A percentile compares a stretch with the other conserved stretches of the same genome.
These are phyloP conservation scores for Fukomys damarensis DNA, from an alignment of 2,113 vertebrate species.

Conservation along the genomic window DNA sequence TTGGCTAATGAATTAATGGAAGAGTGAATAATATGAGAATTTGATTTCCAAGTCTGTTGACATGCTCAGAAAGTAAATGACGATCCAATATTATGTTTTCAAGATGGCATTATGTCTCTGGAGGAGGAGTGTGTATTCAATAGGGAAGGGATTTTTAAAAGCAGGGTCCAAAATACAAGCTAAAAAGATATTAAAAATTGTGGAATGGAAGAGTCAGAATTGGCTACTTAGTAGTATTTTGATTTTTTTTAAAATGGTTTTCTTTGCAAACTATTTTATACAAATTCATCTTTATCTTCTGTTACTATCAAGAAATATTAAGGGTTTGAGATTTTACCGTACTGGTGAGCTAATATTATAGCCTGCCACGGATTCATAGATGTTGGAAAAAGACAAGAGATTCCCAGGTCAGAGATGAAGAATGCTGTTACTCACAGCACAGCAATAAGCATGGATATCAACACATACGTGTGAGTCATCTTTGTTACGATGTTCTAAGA, in stretches of 20 bases:
- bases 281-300: not conserved
- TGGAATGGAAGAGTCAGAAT: not conserved
- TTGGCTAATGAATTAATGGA: not conserved
- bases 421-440: not conserved
- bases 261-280: not conserved
- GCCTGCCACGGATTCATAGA: not conserved
- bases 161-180: not conserved
- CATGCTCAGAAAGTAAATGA: conserved; percentile 1
- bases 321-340: not conserved
- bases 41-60: not conserved
- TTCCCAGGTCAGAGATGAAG: not conserved
- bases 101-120: not conserved
- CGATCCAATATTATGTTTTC: not conserved
- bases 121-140: not conserved
- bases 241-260: not conserved
- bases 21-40: not conserved
- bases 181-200: not conserved
- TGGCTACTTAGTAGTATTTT: not conserved
- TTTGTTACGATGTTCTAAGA: not conserved
- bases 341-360: not conserved
- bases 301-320: not conserved
- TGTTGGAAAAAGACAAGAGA: not conserved
- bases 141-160: not conserved
- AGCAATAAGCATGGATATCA: not conserved
- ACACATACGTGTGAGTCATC: not conserved